Evolutionary conservation across 1,140 invertebrate genomes (phyloP), one percentile per base, ranked within the genome.

Genomic region (Drosophila mayri): DNA sequence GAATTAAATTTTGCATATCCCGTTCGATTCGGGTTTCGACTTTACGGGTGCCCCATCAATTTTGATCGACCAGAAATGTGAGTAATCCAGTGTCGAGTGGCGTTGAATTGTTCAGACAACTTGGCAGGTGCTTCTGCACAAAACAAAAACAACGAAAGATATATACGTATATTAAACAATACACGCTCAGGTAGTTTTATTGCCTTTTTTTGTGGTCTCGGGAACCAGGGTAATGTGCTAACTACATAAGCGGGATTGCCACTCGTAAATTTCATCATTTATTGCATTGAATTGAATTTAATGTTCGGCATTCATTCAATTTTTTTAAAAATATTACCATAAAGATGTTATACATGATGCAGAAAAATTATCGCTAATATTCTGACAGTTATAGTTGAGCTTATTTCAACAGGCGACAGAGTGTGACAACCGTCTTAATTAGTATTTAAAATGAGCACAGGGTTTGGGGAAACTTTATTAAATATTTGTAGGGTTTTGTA

Each of bases 41-140:
- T 76, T 62, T 57, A 67, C 60, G 32, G 47, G 38, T n/a, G 41
- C 55, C 37, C 57, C 47, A 61, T 81, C 67, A 76, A 55, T 71
- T 55, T 70, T 78, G 74, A 71, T 70, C 40, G 64, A 52, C 75
- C 76, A 70, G 76, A 77, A 78, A 78, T 38, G 58, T 55, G 65
- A 52, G 58, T 40, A 70, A 78, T 71, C 49, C 52, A 76, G 58
- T 49, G 67, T 22, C 57, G 54, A 35, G 40, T 65, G 52, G 52
- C 52, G 30, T 61, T 59, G 43, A 40, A 22, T 38, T 10, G 28
- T 49, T 38, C 68, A 72, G 52, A 72, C 68, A 72, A 72, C 37
- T 35, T 50, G 68, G 66, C 68, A 72, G 68, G 44, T 72, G 66
- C 43, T 41, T 72, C 44, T 72, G 68, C 50, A 22, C 8, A 52